These are phyloP conservation scores for Volucella inflata DNA, from an alignment of 2,888 invertebrate genomes.

Conservation along the genomic window DNA sequence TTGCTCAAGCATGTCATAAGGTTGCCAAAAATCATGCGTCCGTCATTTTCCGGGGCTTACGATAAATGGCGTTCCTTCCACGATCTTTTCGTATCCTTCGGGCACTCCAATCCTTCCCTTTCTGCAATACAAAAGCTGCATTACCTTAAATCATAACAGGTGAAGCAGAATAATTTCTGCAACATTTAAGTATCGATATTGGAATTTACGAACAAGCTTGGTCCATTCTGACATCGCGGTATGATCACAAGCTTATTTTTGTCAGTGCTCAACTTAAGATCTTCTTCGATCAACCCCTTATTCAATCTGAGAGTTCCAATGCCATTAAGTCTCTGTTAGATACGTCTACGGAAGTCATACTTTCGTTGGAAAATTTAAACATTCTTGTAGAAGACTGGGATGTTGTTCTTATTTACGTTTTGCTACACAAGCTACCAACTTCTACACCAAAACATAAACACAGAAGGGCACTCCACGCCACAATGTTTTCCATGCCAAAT, in stretches of 20 bases:
- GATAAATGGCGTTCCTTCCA: slow-evolving; percentile 23
- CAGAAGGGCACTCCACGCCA: slow-evolving; percentile 5
- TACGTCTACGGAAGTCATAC: slow-evolving; percentile 15
- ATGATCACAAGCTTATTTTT: slow-evolving; percentile 19
- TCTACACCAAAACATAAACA: background rate
- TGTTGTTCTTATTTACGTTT: slow-evolving; percentile 22
- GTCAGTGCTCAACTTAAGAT: slow-evolving; percentile 19
- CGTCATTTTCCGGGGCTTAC: too few species aligned
- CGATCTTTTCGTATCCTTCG: slow-evolving; percentile 2
- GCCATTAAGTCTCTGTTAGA: slow-evolving; percentile 11
- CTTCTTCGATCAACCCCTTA: slow-evolving; percentile 1
- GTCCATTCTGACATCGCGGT: slow-evolving; percentile 11
- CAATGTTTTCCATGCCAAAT: background rate
- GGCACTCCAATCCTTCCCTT: slow-evolving; percentile 11
- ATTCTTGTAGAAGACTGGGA: slow-evolving; percentile 32
- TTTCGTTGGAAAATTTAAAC: slow-evolving; percentile 11
- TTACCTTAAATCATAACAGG: slow-evolving; percentile 14
- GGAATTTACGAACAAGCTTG: slow-evolving; percentile 17
- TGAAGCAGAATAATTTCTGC: slow-evolving; percentile 21
- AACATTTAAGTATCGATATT: slow-evolving; percentile 4
- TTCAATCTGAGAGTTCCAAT: slow-evolving; percentile 3
- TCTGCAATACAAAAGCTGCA: slow-evolving; percentile 16
- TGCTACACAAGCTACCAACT: slow-evolving; percentile 18
- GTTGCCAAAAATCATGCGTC: too few species aligned
- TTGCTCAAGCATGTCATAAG: background rate